Conservation (phyloP, 2,888 invertebrate species). For the Ennomos fuscantarius region DNA sequence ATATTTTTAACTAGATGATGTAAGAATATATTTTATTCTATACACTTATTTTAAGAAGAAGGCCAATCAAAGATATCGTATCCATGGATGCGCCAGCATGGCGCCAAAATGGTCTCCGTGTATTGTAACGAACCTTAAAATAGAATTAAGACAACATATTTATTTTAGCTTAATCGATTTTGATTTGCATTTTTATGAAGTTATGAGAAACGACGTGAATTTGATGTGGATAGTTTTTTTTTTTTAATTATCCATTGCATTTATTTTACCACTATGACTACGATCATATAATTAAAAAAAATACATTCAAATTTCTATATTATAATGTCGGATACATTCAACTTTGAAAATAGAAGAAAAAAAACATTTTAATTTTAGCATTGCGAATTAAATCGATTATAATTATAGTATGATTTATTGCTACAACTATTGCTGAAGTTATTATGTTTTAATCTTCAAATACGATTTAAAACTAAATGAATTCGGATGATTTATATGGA, state of each 20-base stretch:
- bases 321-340: no score
- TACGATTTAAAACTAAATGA: conserved; percentile 23
- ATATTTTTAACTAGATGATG: no score
- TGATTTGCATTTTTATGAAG: conserved; percentile 20
- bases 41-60: no score
- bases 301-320: no score
- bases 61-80: no score
- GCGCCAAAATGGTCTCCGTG: conserved; percentile 20
- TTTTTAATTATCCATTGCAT: no score
- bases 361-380: conserved; percentile 8
- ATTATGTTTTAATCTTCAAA: conserved; percentile 22
- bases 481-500: conserved; percentile 36
- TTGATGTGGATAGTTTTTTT: neutral
- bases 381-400: conserved; percentile 12
- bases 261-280: no score
- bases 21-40: no score
- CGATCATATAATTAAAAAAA: no score
- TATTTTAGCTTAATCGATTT: conserved; percentile 8
- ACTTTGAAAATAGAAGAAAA: conserved; percentile 3
- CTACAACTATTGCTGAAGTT: conserved; percentile 20
- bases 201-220: neutral
- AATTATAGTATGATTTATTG: conserved; percentile 27
- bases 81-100: conserved; percentile 13
- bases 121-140: conserved; percentile 1
- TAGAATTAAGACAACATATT: conserved; percentile 3